Evolutionary conservation across 2,113 vertebrate genomes (phyloP), one percentile per base, ranked within the genome.

Genomic region (Albula glossodonta): DNA sequence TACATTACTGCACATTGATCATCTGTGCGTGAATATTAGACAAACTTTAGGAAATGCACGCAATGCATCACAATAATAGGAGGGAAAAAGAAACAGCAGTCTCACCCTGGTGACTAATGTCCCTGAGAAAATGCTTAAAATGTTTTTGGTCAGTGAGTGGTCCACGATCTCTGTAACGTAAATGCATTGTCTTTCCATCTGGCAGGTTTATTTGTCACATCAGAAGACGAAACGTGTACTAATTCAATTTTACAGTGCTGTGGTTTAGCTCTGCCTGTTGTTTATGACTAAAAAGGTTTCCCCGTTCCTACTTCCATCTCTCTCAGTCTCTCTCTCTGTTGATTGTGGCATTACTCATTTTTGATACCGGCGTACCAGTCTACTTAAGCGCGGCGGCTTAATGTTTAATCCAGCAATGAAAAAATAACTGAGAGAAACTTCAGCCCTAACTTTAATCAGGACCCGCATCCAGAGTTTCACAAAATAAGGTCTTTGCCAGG

Each of bases 331-430:
- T 89, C 88, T 88, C 86, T 88, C 57, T 84, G 48, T 82, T 92
- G 93, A 95, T 93, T 91, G 91, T 86, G 79, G 88, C 88, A 89
- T 86, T 92, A 86, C 91, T 93, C 90, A 88, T 94, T 94, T 93
- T 91, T 88, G 89, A 89, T 93, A 91, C 91, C 90, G 31, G 91
- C 90, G 83, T 87, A 89, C 88, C 92, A 91, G 94, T 94, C 92
- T 86, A 85, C 90, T 94, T 93, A 94, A 87, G 86, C 89, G 89
- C 92, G 93, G 92, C 93, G 85, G 90, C 81, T 81, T 84, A 80
- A 86, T 88, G 70, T 89, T 85, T 89, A 86, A 91, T 87, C 52
- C 49, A 84, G 66, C 89, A 82, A 90, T 90, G 90, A 92, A 87
- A 89, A 74, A 74, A n/a, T 25, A 74, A 74, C 22, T 0, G 70